A percentile compares a stretch with the other conserved stretches of the same genome.
Conservation (phyloP, 2,888 invertebrate species). For the Apamea crenata region DNA sequence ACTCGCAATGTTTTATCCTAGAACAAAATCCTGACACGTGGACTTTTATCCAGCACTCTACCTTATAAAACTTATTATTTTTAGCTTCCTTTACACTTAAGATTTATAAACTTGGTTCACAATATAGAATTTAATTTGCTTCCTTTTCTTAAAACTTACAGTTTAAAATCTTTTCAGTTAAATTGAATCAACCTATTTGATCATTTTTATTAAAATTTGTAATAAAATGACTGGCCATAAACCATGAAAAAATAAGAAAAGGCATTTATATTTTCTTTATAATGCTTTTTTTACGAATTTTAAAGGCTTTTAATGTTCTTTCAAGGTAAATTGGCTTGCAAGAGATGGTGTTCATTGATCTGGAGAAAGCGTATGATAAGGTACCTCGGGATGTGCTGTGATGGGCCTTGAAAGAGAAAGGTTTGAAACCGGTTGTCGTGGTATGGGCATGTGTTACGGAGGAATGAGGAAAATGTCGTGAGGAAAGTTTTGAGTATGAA, state of each 20-base stretch:
- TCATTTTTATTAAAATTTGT: background rate
- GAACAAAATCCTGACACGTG: conserved; percentile 7
- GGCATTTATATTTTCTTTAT: background rate
- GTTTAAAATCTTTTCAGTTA: background rate
- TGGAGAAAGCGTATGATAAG: too few species aligned
- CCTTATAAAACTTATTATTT: background rate
- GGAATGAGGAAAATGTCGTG: too few species aligned
- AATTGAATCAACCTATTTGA: background rate
- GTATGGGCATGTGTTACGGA: too few species aligned
- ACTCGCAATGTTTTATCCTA: conserved; percentile 26
- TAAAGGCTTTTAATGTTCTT: too few species aligned
- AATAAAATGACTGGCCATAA: background rate
- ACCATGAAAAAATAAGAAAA: background rate
- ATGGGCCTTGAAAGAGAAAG: too few species aligned
- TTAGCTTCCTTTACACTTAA: background rate
- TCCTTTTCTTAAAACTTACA: background rate
- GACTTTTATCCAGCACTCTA: background rate
- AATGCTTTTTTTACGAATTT: background rate
- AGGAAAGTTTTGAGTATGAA: too few species aligned
- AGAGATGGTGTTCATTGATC: too few species aligned
- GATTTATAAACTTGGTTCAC: background rate
- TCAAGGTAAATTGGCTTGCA: background rate
- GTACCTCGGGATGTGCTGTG: too few species aligned
- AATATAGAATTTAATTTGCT: background rate
- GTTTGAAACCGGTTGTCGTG: too few species aligned